These are phyloP conservation scores for Pitta sordida DNA, from an alignment of 2,113 vertebrate genomes.

Conservation along the genomic window DNA sequence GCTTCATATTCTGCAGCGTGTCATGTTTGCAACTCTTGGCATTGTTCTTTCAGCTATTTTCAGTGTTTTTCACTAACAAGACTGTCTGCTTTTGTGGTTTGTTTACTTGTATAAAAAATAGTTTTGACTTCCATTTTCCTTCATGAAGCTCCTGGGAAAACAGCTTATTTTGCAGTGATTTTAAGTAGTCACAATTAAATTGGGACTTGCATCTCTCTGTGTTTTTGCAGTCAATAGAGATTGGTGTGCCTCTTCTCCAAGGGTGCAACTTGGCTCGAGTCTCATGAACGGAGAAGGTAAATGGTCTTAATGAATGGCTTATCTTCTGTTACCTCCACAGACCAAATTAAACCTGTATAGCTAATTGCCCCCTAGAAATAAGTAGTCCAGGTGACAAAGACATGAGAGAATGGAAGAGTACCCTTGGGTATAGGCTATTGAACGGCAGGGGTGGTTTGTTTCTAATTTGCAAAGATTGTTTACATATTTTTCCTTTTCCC, in stretches of 20 bases:
- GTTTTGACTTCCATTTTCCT: constrained; percentile 58
- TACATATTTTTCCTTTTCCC: rapidly evolving
- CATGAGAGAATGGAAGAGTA: background rate
- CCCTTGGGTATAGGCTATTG: background rate
- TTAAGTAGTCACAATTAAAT: constrained; percentile 62
- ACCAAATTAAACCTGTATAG: background rate
- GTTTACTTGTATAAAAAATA: constrained; percentile 63
- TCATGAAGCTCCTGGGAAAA: constrained; percentile 50
- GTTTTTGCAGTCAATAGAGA: background rate
- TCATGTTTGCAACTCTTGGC: constrained; percentile 45
- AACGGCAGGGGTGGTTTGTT: background rate
- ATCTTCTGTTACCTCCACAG: background rate
- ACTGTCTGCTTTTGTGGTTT: constrained; percentile 64
- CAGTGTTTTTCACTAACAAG: constrained; percentile 54
- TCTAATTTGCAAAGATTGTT: background rate
- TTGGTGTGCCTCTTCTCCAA: background rate
- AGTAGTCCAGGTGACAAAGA: background rate
- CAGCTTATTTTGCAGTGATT: constrained; percentile 59
- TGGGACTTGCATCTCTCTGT: background rate
- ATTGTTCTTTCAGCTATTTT: constrained; percentile 58
- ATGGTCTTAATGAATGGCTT: background rate
- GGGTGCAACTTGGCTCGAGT: background rate
- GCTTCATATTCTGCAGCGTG: constrained; percentile 21
- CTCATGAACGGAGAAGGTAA: background rate
- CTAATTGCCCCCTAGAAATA: background rate